Conservation (phyloP, 2,113 vertebrate genomes). For the Oreochromis niloticus region DNA sequence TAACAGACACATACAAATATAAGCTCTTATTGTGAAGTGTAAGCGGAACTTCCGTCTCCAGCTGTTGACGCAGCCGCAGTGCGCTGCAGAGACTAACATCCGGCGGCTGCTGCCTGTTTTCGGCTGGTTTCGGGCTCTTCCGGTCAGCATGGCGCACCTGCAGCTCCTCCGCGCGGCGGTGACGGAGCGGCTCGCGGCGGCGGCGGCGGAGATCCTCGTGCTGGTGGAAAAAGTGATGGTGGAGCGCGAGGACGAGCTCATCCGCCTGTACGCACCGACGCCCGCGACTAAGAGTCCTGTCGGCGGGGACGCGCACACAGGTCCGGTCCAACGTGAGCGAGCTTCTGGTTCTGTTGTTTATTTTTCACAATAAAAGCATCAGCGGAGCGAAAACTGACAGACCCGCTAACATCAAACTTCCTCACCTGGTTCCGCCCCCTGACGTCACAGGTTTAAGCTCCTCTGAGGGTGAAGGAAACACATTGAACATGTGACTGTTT, state of each 20-base stretch:
- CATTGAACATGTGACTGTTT: not conserved
- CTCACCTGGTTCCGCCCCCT: not conserved
- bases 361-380: not conserved
- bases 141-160: not conserved
- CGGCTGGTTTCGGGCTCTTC: not conserved
- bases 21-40: not conserved
- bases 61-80: not conserved
- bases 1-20: not conserved
- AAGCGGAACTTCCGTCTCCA: not conserved
- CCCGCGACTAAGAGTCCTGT: not conserved
- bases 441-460: not conserved
- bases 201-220: not conserved
- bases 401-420: not conserved
- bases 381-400: not conserved
- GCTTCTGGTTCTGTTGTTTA: not conserved
- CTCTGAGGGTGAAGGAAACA: not conserved
- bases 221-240: not conserved
- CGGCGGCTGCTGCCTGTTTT: not conserved
- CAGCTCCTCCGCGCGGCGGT: not conserved
- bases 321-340: not conserved
- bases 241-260: not conserved
- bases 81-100: not conserved
- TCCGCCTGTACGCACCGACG: not conserved
- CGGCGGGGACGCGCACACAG: not conserved
- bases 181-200: not conserved